phyloP scores from a whole-genome alignment of 2,113 vertebrate genomes.

The Thermophis baileyi region DNA sequence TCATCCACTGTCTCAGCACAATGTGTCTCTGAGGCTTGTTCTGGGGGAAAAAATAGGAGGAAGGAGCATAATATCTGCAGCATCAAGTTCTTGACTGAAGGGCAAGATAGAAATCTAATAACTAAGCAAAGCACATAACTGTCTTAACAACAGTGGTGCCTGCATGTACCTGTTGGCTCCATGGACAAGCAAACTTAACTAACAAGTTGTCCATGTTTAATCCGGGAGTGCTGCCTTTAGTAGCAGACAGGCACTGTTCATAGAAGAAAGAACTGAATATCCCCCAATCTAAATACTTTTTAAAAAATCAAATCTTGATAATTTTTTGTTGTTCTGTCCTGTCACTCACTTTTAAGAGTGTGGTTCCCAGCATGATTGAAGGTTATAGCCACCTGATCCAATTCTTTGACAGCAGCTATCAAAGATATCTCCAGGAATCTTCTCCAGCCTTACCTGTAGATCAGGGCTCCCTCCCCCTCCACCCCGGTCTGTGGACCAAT shows the following conservation, averaged over 20 bases:
- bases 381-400: not conserved
- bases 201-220: not conserved
- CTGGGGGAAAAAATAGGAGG: not conserved
- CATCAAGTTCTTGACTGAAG: not conserved
- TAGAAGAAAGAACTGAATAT: not conserved
- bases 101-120: not conserved
- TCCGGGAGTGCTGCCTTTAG: not conserved
- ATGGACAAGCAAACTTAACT: not conserved
- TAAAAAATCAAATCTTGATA: not conserved
- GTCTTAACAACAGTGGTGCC: not conserved
- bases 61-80: not conserved
- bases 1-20: not conserved
- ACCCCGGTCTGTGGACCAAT: too few species aligned
- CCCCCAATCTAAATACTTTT: not conserved
- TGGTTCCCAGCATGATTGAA: not conserved
- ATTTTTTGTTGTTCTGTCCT: not conserved
- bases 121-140: not conserved
- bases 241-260: too few species aligned
- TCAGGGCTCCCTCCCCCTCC: too few species aligned
- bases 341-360: not conserved
- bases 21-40: not conserved
- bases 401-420: not conserved
- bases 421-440: not conserved
- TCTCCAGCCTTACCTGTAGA: not conserved
- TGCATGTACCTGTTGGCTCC: not conserved